Conservation (phyloP, 1,140 invertebrate species). For the Teleogryllus occipitalis region DNA sequence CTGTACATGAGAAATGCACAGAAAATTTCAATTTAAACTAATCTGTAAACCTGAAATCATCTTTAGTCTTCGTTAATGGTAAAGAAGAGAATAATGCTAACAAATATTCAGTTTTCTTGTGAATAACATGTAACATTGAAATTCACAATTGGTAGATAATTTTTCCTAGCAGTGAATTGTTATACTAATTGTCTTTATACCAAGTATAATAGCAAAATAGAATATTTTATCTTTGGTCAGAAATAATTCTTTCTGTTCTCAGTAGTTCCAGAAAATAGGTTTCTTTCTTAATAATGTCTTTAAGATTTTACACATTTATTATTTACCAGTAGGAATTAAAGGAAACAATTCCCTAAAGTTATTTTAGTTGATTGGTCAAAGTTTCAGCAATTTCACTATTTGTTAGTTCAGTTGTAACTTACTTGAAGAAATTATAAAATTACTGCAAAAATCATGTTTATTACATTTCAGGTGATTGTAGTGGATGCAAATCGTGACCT, state of each 20-base stretch:
- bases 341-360: not conserved
- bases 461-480: constrained; percentile 33
- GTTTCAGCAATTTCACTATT: not conserved
- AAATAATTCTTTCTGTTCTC: too few relatives aligned
- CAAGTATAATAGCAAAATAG: not conserved
- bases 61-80: too few relatives aligned
- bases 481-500: constrained; percentile 41
- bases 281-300: not conserved
- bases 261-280: too few relatives aligned
- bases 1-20: too few relatives aligned
- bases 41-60: too few relatives aligned
- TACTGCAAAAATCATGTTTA: not conserved
- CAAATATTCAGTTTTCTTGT: too few relatives aligned
- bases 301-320: constrained; percentile 9
- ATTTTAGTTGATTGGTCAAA: not conserved
- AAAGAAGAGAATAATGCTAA: too few relatives aligned
- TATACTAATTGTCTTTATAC: not conserved
- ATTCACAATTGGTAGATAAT: not conserved
- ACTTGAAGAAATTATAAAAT: not conserved
- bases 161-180: not conserved
- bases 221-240: not conserved
- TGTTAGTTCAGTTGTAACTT: not conserved
- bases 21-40: too few relatives aligned
- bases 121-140: too few relatives aligned
- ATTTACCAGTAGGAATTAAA: not conserved